Percentiles rank a stretch among this genome's conserved stretches.
Evolutionary conservation across 2,113 vertebrate genomes (phyloP).

Genomic region (Zapus hudsonius): DNA sequence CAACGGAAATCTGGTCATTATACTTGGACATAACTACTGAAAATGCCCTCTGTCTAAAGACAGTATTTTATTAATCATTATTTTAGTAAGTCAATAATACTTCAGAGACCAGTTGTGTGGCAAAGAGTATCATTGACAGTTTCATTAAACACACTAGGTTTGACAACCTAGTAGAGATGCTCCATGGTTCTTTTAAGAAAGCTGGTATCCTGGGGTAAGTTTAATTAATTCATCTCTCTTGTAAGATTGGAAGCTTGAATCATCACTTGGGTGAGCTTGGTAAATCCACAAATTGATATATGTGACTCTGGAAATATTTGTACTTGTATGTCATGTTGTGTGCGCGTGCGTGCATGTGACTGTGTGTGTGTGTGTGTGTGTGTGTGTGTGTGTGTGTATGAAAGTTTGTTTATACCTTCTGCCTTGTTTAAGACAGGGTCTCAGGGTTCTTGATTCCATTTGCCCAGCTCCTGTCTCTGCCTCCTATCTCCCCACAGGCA

Average conservation of each 20-base stretch:
- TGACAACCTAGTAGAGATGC: not conserved
- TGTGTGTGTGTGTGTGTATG: no score
- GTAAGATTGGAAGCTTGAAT: slow-evolving; percentile 25
- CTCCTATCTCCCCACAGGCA: no score
- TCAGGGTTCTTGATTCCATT: no score
- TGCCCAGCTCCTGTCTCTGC: no score
- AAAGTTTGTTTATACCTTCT: no score
- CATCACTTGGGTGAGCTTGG: not conserved
- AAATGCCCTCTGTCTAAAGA: slow-evolving; percentile 14
- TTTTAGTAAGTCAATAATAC: not conserved
- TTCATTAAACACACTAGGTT: not conserved
- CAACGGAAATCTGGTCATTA: slow-evolving; percentile 2
- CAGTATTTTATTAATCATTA: slow-evolving; percentile 35
- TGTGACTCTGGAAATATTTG: not conserved
- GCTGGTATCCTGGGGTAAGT: not conserved
- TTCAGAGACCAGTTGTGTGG: not conserved
- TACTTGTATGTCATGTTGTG: no score
- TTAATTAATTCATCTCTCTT: slow-evolving; percentile 49
- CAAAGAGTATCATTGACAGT: not conserved
- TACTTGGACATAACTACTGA: not conserved
- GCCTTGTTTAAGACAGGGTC: no score
- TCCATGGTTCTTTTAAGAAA: not conserved
- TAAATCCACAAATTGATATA: not conserved
- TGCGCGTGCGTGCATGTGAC: no score
- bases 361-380: no score